A percentile compares a stretch with the other conserved stretches of the same genome.
phyloP scores from a whole-genome alignment of 2,797 vertebrate genomes.

The Oreortyx pictus region DNA sequence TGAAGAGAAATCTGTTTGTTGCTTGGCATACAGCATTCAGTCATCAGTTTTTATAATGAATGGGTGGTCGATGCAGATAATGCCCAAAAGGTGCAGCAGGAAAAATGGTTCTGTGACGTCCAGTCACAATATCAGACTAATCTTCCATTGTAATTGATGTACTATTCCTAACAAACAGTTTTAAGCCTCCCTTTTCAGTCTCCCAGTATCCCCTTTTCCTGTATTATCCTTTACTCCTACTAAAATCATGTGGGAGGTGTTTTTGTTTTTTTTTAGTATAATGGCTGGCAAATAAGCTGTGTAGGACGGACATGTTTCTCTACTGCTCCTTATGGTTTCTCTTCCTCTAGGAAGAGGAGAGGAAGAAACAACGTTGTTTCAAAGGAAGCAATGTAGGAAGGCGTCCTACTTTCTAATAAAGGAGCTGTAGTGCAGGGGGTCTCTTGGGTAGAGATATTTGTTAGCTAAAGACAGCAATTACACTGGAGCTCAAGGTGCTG shows the following conservation, averaged over 20 bases:
- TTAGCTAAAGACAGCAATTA: constrained; percentile 31
- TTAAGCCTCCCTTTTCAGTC: neutral
- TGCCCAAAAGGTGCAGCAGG: neutral
- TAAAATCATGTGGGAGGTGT: neutral
- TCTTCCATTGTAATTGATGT: neutral
- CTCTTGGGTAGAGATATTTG: constrained; percentile 1
- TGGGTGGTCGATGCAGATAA: neutral
- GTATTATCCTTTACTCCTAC: neutral
- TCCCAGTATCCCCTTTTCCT: neutral
- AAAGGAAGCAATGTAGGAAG: constrained; percentile 1
- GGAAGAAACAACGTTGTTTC: neutral
- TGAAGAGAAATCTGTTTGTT: neutral
- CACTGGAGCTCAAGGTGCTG: constrained; percentile 11
- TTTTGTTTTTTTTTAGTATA: neutral
- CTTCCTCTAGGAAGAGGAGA: neutral
- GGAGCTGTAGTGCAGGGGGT: neutral
- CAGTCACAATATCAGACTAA: neutral
- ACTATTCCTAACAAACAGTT: neutral
- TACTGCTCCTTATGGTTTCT: neutral
- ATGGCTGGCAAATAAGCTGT: neutral
- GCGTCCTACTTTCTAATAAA: constrained; percentile 17
- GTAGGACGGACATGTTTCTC: neutral
- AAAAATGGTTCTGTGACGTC: neutral
- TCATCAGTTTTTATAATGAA: neutral
- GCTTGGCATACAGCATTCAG: neutral